Evolutionary conservation across 2,113 vertebrate genomes (phyloP).

Genomic region (Lepisosteus osseus): DNA sequence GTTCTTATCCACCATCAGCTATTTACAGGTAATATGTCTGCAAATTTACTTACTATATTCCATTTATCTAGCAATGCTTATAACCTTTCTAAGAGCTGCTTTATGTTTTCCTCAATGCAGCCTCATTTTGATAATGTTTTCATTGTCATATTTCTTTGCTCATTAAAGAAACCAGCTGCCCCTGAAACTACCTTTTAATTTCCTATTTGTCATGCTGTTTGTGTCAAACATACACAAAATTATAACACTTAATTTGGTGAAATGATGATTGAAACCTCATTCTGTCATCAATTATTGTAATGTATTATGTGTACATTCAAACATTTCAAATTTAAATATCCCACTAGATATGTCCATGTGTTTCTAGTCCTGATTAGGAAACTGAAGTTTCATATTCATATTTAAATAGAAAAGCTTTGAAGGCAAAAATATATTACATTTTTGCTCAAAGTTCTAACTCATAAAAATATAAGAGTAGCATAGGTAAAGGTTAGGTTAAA

Average conservation of each 20-base stretch:
- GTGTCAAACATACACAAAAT: neutral
- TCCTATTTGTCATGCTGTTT: conserved; percentile 1
- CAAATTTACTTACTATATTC: neutral
- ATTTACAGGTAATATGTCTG: conserved; percentile 87
- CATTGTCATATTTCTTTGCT: neutral
- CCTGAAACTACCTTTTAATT: neutral
- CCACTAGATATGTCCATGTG: conserved; percentile 20
- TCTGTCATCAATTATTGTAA: neutral
- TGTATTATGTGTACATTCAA: conserved; percentile 23
- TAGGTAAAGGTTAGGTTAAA: too few relatives aligned
- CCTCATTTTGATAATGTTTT: neutral
- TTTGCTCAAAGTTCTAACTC: too few relatives aligned
- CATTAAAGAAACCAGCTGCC: neutral
- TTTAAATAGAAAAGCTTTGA: neutral
- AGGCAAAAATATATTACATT: too few relatives aligned
- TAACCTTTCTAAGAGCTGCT: neutral
- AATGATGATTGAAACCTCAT: conserved; percentile 11
- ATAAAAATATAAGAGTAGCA: too few relatives aligned
- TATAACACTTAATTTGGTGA: conserved; percentile 1
- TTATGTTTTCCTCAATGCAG: neutral
- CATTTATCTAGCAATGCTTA: neutral
- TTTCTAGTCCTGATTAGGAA: conserved; percentile 12
- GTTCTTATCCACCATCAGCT: conserved; percentile 86
- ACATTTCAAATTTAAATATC: conserved; percentile 9
- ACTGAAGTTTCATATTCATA: neutral